Percentiles rank a stretch among this genome's conserved stretches.
Conservation (phyloP, 2,113 vertebrate genomes). For the Argyrosomus japonicus region DNA sequence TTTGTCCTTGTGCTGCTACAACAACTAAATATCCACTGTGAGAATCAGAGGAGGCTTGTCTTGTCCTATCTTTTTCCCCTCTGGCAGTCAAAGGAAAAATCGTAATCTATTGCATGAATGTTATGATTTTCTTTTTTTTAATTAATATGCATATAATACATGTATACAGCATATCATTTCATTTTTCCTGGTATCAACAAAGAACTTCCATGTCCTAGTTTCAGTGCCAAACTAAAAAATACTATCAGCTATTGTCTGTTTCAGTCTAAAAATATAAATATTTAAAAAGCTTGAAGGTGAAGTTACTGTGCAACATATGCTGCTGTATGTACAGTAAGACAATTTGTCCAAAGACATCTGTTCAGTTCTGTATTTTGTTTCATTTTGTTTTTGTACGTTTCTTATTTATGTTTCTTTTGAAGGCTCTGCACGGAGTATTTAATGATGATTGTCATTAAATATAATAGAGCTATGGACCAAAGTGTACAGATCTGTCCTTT, state of each 20-base stretch:
- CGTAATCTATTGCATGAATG: background rate
- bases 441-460: background rate
- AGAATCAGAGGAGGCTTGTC: background rate
- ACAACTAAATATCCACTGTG: background rate
- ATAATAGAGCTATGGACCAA: background rate
- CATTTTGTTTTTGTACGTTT: background rate
- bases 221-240: too few species aligned
- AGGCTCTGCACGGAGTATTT: background rate
- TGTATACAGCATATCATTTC: too few species aligned
- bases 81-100: background rate
- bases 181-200: too few species aligned
- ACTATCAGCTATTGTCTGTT: too few species aligned
- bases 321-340: too few species aligned
- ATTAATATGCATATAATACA: background rate
- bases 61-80: background rate
- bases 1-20: background rate
- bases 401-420: background rate
- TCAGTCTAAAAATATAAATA: too few species aligned
- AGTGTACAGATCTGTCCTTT: background rate
- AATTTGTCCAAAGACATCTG: background rate
- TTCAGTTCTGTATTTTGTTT: background rate
- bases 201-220: too few species aligned
- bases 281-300: too few species aligned
- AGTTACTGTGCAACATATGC: too few species aligned
- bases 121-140: background rate